Evolutionary conservation across 2,888 invertebrate genomes (phyloP).

Genomic region (Ophion costatus): DNA sequence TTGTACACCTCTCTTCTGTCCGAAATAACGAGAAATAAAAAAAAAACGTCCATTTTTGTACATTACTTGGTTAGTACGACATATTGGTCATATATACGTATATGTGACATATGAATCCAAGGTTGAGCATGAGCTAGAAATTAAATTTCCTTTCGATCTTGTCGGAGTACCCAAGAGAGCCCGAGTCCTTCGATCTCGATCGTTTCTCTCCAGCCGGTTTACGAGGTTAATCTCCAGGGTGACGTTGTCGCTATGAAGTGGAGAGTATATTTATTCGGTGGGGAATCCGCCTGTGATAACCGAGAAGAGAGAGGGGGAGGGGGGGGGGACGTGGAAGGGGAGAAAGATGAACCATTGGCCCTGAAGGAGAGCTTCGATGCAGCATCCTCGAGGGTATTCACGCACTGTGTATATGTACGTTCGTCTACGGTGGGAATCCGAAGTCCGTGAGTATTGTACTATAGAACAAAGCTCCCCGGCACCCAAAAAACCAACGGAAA

Average conservation of each 20-base stretch:
- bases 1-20: background rate
- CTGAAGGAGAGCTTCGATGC: background rate
- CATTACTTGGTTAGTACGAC: background rate
- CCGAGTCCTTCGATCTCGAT: slow-evolving; percentile 62
- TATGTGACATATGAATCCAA: slow-evolving; percentile 24
- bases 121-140: slow-evolving; percentile 58
- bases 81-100: background rate
- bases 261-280: background rate
- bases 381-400: slow-evolving; percentile 1
- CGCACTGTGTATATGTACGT: background rate
- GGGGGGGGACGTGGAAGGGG: background rate
- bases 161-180: slow-evolving; percentile 51
- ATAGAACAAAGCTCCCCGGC: background rate
- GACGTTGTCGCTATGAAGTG: slow-evolving; percentile 37
- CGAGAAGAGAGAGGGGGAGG: background rate
- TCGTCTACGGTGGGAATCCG: background rate
- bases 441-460: background rate
- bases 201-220: slow-evolving; percentile 62
- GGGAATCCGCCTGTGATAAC: background rate
- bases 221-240: slow-evolving; percentile 49
- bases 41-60: background rate
- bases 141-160: slow-evolving; percentile 68
- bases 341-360: background rate
- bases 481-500: background rate
- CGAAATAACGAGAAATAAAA: background rate